Base-by-base conservation (phyloP, 2,888 invertebrate genomes). In the Stenodema calcarata region DNA sequence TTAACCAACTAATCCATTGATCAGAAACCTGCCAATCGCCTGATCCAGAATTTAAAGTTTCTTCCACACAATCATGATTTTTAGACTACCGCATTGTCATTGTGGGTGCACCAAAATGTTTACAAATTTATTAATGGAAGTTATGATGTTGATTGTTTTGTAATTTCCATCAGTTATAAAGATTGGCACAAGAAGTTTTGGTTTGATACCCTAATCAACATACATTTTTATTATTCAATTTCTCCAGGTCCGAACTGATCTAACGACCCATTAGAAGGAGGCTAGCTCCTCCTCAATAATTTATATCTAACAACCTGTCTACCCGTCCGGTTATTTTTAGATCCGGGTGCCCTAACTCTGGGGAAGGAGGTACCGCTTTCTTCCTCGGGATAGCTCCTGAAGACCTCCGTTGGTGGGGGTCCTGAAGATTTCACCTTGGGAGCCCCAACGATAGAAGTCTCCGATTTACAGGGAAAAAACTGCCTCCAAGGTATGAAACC, bases 311-410 rank as follows among this genome's bases (percentile, higher is more conserved):
- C 78, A 78, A 78, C 42, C 44, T 44, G 78, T 78, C 78, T 27
- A 44, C 44, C 23, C 78, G 78, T 78, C 78, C 78, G 78, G 78
- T 78, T 78, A 78, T 78, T 78, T 78, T 78, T 78, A 78, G 78
- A 78, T 78, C 78, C 78, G 78, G 78, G 78, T 44, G 44, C 28
- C 75, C 16, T 23, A 9, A 4, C 23, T 18, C 18, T n/a, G 18
- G 62, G 62, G 18, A 62, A 23, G 78, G 18, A 78, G 78, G 78
- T 78, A 78, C 78, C 78, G 78, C 78, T 78, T 78, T 78, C 78
- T 78, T 78, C 78, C 78, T 78, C 78, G 78, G 78, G 44, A 44
- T 78, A 35, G 41, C 78, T 27, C 27, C 78, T 14, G 42, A 42
- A 78, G 78, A 42, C 62, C 18, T 6, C 23, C 62, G 23, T 18